These are phyloP conservation scores for Camelus dromedarius DNA, from an alignment of 2,113 vertebrate genomes.

Conservation along the genomic window DNA sequence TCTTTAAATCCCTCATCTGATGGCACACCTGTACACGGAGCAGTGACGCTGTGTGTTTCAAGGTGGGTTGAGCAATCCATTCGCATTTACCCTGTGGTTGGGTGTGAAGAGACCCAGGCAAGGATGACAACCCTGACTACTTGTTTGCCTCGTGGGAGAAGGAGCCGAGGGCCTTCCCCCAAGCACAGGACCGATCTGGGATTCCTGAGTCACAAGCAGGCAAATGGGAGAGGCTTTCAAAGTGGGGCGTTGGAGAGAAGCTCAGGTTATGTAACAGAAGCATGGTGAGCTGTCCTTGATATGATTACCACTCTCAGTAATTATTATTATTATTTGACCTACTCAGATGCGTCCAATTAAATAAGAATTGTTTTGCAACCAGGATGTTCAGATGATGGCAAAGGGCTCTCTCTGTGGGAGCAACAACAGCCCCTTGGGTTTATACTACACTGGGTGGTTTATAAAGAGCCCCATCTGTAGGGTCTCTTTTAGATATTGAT, in stretches of 20 bases:
- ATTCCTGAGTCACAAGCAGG: conserved; percentile 54
- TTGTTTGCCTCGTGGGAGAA: neutral
- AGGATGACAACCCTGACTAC: neutral
- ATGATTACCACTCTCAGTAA: neutral
- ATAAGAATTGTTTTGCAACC: conserved; percentile 57
- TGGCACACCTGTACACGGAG: neutral
- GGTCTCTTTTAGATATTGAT: neutral
- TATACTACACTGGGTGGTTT: fast-evolving
- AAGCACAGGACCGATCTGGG: neutral
- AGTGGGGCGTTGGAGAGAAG: neutral
- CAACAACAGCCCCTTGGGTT: too few relatives aligned
- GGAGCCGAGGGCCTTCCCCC: neutral
- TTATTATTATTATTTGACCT: conserved; percentile 54
- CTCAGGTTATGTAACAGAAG: neutral
- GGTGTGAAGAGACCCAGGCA: neutral
- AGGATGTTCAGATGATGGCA: neutral
- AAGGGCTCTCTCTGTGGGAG: neutral
- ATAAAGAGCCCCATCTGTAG: too few relatives aligned
- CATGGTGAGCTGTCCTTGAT: conserved; percentile 59
- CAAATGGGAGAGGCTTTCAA: conserved; percentile 40
- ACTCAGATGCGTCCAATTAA: conserved; percentile 52
- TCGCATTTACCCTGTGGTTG: neutral
- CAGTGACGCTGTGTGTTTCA: neutral
- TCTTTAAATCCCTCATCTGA: neutral
- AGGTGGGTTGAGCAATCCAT: neutral